phyloP scores from a whole-genome alignment of 2,797 vertebrate species.

The Ctenopoma kingsleyae region DNA sequence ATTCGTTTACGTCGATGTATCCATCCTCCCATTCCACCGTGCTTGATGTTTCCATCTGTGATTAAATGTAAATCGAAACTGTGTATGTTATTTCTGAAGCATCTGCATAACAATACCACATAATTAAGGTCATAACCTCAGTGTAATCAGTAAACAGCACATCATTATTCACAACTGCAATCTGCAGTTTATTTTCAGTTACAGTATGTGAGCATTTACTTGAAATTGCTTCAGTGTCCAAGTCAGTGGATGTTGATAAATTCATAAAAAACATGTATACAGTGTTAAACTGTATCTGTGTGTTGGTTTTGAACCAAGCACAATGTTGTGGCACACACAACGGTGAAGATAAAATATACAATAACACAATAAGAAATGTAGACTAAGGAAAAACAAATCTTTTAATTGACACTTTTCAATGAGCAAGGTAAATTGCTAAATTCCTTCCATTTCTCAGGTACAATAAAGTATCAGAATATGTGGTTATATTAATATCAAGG shows the following conservation, averaged over 20 bases:
- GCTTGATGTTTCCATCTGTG: not conserved
- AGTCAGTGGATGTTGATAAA: not conserved
- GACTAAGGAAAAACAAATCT: not conserved
- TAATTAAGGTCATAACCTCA: not conserved
- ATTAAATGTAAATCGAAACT: not conserved
- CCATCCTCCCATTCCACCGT: not conserved
- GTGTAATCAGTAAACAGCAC: not conserved
- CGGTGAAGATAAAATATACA: not conserved
- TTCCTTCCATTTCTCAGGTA: not conserved
- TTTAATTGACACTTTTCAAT: not conserved
- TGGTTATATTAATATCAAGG: not conserved
- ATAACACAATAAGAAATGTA: too few species aligned
- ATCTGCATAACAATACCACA: not conserved
- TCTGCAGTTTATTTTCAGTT: not conserved
- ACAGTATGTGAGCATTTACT: not conserved
- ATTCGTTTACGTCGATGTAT: not conserved
- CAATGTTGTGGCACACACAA: not conserved
- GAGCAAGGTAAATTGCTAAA: too few species aligned
- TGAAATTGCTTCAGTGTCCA: not conserved
- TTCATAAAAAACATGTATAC: too few species aligned
- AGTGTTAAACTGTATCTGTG: not conserved
- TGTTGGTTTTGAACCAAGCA: not conserved
- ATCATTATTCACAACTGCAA: not conserved
- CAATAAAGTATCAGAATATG: not conserved
- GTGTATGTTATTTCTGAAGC: conserved; percentile 6